Evolutionary conservation across 2,888 invertebrate genomes (phyloP), one percentile per base, ranked within the genome.

Genomic region (Mycalesis mineus): DNA sequence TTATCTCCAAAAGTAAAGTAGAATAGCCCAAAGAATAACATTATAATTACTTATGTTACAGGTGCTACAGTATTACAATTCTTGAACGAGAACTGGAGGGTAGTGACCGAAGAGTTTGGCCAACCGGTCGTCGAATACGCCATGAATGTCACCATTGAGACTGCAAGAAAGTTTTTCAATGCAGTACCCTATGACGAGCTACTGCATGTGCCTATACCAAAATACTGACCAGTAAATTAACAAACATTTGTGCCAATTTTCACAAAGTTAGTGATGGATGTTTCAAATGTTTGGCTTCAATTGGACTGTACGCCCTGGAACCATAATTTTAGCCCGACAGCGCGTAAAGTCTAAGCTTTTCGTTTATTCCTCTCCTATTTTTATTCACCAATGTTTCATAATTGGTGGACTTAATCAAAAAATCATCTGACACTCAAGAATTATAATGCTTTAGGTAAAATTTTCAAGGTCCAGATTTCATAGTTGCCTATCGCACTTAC

Each of bases 111-210:
- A 67, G 89, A 89, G 63, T 89, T 89, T 37, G 89, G 89, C 0
- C 80, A 88, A 58, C 89, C 89, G 0, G 88, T 88, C 0, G 88
- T 89, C 2, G 88, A 89, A 63, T 88, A 79, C 59, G 89, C 88
- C 0, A 74, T 88, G 67, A 88, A 89, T 55, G 85, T 83, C 0
- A 88, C 88, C 0, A 80, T 89, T 1, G 77, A 70, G 31, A 89
- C 88, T 0, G 87, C 88, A 0, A 85, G 74, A 59, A 86, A 86
- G 62, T 89, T 89, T 75, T 89, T 88, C 57, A 77, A 79, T 15
- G 84, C 88, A 0, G 87, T 89, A 0, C 89, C 89, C 0, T 88
- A 88, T 36, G 88, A 88, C 29, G 89, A 89, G 61, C 64, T 89
- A 14, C 65, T 88, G 8, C 56, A 88, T 62, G 88, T 88, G 54